Evolutionary conservation across 2,888 invertebrate species (phyloP).

Genomic region (Galerucella calmariensis): DNA sequence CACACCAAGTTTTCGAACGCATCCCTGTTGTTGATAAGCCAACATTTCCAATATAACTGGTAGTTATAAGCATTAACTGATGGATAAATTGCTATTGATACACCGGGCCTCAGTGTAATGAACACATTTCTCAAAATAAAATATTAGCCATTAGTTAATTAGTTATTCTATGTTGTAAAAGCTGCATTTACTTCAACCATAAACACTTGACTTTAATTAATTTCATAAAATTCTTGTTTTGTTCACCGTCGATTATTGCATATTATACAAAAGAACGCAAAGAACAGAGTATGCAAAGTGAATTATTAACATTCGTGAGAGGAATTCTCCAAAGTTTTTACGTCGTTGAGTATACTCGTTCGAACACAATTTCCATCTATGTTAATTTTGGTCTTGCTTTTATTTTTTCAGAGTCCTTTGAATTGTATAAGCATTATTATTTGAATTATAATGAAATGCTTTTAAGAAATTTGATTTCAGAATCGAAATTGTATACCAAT

Average conservation of each 20-base stretch:
- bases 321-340: conserved; percentile 63
- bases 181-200: conserved; percentile 37
- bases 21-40: no score
- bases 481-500: background rate
- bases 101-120: background rate
- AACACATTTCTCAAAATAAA: background rate
- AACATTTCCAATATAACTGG: no score
- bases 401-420: background rate
- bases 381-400: conserved; percentile 5
- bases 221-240: conserved; percentile 59
- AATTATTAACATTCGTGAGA: conserved; percentile 66
- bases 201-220: conserved; percentile 55
- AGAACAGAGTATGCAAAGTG: conserved; percentile 62
- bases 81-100: no score
- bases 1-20: no score
- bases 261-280: conserved; percentile 60
- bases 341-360: conserved; percentile 61
- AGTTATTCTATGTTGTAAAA: background rate
- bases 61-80: no score
- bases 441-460: background rate
- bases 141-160: conserved; percentile 49
- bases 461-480: background rate
- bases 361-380: conserved; percentile 64
- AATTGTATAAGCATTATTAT: background rate
- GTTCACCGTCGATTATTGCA: conserved; percentile 60